A percentile compares a stretch with the other conserved stretches of the same genome.
Conservation (phyloP, 2,888 invertebrate species). For the Alloscopus bannaensis region DNA sequence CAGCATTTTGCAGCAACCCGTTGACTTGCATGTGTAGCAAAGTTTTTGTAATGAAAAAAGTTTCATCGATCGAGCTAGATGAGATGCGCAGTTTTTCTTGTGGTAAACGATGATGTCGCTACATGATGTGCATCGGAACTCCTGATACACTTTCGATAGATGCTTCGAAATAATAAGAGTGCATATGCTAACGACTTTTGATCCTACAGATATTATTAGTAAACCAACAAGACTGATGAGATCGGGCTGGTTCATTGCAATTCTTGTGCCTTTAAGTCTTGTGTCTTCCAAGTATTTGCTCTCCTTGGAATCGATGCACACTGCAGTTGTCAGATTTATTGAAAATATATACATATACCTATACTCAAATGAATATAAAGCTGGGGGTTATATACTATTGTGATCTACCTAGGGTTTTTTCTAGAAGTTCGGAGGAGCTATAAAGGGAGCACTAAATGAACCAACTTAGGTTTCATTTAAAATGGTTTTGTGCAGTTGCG, state of each 20-base stretch:
- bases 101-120: too few species aligned
- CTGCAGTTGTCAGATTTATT: conserved; percentile 16
- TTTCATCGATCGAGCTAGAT: conserved; percentile 48
- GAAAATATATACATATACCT: neutral
- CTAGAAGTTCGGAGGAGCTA: neutral
- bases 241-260: neutral
- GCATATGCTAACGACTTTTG: conserved; percentile 18
- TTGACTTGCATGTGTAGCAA: conserved; percentile 21
- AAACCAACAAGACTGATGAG: too few species aligned
- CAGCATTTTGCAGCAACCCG: conserved; percentile 37
- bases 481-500: too few species aligned
- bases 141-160: conserved; percentile 31
- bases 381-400: too few species aligned
- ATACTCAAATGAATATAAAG: too few species aligned
- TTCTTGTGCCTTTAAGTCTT: conserved; percentile 14
- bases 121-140: conserved; percentile 36
- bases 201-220: too few species aligned
- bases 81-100: neutral
- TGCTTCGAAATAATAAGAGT: neutral
- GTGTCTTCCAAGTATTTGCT: neutral
- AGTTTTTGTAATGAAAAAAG: conserved; percentile 63
- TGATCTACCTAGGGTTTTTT: neutral
- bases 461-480: too few species aligned
- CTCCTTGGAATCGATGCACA: conserved; percentile 23
- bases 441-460: too few species aligned